Base-by-base conservation (phyloP, 2,113 vertebrate genomes). In the Antechinus flavipes region DNA sequence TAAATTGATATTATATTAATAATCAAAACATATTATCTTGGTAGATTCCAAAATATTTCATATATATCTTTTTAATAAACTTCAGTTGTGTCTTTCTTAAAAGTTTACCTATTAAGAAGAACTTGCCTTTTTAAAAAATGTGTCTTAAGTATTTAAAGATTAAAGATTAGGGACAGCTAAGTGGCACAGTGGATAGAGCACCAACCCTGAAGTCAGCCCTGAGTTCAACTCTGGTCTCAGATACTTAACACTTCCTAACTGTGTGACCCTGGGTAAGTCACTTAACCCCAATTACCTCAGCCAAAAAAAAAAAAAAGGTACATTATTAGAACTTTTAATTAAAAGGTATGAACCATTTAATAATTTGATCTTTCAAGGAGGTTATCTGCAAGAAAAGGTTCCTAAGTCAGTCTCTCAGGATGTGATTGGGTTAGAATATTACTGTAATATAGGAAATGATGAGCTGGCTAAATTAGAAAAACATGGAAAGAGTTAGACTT, bases 51-150 rank as follows among this genome's bases (percentile, higher is more conserved):
- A 95, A 94, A 53, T 95, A 89, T 61, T 90, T 94, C 52, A 93
- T 14, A 58, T 84, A 93, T 52, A 89, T 35, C 90, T 89, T 93
- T 94, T 94, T 84, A 93, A 95, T 30, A 96, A 84, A 6, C 19
- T 91, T 91, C 91, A 84, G 23, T 30, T 90, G 30, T 46, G 46
- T 9, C 68, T 91, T 93, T 53, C 42, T 6, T 35, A 55, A 90
- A 93, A 55, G 8, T 12, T 35, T 49, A 91, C n/a, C 46, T 53
- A 76, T 52, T 54, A 52, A 53, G 42, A 68, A 68, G 24, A 49
- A 76, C 19, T 76, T 42, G 16, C 5, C n/a, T 42, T 6, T 50
- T 92, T 61, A 90, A 6, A 49, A 49, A 95, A 68, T 22, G 93
- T 7, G 3, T 7, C 12, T 76, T n/a, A 16, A 76, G 61, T n/a